Base-by-base conservation (phyloP, 2,888 invertebrate genomes). In the Andrena chrysosceles region DNA sequence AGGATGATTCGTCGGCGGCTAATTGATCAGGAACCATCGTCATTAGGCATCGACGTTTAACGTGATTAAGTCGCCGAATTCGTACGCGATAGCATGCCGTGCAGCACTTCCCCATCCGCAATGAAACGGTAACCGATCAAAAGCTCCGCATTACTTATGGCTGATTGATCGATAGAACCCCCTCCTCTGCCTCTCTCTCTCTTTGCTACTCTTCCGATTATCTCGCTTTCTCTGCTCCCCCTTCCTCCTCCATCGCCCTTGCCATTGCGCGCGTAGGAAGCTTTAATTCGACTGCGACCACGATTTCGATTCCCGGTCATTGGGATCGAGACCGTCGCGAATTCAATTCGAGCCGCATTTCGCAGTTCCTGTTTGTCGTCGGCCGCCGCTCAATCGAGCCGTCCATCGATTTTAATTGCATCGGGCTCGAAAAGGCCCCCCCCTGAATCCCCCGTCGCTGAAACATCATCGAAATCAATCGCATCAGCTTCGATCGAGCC, bases 101-200 rank as follows among this genome's bases (percentile, higher is more conserved):
- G 83, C 81, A 68, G 73, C 83, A 80, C 87, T 89, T 85, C 83
- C 56, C 81, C 81, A 83, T 85, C 83, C 82, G 89, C 87, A 88
- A 88, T 87, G 84, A 85, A 85, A 88, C 88, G 88, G 85, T 85
- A 81, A 86, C 89, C 90, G 89, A 85, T 89, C 89, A 87, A 89
- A 89, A 89, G 90, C 87, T 81, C 90, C 85, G 89, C 90, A 89
- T 90, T 89, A 88, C 90, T 90, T 89, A 89, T 89, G 87, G 89
- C 84, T 88, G 90, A 90, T 90, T 89, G 90, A 90, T 90, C 90
- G 90, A 90, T 89, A 90, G 89, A 87, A 64, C 59, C 59, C 80
- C 35, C 77, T 62, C 67, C 33, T 23, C 69, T 60, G 33, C 23
- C 59, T n/a, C 49, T 13, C 68, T 35, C 23, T 64, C 72, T 64